phyloP scores from a whole-genome alignment of 2,113 vertebrate genomes.

The Calidris pugnax region DNA sequence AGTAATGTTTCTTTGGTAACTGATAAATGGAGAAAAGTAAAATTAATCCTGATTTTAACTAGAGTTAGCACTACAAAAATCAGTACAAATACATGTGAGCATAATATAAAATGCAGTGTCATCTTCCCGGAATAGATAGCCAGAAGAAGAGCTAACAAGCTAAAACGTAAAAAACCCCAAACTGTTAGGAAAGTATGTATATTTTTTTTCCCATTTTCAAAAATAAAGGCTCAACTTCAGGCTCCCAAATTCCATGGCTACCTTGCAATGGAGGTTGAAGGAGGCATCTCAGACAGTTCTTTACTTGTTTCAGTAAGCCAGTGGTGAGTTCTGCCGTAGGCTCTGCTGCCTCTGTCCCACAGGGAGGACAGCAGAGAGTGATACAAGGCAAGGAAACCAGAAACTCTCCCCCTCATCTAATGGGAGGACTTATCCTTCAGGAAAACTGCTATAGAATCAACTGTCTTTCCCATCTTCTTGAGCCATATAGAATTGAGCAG shows the following conservation, averaged over 20 bases:
- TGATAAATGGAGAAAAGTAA: background rate
- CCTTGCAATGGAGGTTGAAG: background rate
- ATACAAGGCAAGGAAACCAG: background rate
- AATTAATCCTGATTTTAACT: background rate
- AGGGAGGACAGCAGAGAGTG: background rate
- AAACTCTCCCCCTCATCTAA: background rate
- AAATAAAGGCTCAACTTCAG: background rate
- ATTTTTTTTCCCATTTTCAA: background rate
- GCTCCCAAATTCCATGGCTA: background rate
- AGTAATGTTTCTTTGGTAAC: background rate
- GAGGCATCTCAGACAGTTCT: background rate
- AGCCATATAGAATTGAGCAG: background rate
- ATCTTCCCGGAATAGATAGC: background rate
- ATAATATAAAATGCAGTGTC: background rate
- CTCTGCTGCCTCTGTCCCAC: background rate
- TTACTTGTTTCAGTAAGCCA: background rate
- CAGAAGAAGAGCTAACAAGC: background rate
- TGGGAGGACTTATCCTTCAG: background rate
- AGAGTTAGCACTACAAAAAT: background rate
- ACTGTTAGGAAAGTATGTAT: background rate
- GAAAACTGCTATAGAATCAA: background rate
- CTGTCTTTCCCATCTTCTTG: background rate
- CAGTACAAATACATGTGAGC: background rate
- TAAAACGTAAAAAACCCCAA: background rate
- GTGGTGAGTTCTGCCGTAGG: background rate